Base-by-base conservation (phyloP, 2,797 vertebrate species). In the Typhlichthys subterraneus region DNA sequence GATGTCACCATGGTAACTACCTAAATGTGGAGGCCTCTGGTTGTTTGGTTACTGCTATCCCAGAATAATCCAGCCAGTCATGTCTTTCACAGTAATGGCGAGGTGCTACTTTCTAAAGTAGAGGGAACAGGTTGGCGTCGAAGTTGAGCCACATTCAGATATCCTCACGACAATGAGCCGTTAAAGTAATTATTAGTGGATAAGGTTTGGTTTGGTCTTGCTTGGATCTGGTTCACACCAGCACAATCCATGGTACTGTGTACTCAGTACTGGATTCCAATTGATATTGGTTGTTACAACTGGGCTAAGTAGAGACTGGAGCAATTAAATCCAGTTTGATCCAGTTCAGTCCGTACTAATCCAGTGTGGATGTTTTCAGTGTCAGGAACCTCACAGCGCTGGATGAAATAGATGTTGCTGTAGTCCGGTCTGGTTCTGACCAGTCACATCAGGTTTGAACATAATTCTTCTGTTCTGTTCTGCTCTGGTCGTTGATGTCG, bases 31-130 rank as follows among this genome's bases (percentile, higher is more conserved):
- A 85, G 79, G 80, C 70, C 45, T 80, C 72, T 50, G 75, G 79
- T 72, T 73, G 76, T 79, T 79, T 73, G 59, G 49, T 76, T 74
- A 65, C 63, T 62, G 79, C 71, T 73, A 84, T 80, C 72, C 84
- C 53, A 53, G 69, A 69, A 91, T 83, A 87, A 86, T 85, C 81
- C 68, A 54, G 64, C 31, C 61, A 81, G 64, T 69, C 71, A 75
- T 17, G 65, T 84, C 70, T 70, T 82, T 88, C 83, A 85, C 84
- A 85, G 81, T 70, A 82, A 77, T 73, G 77, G 69, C 70, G 64
- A 58, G 70, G 82, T 50, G 12, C 73, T 57, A 63, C 67, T 64
- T 73, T 73, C 79, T 67, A 67, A 72, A 51, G 52, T 45, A 17
- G 42, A 11, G 33, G 52, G 46, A 6, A 33, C 23, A 14, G 13